Conservation (phyloP, 2,113 vertebrate species). For the Spermophilus dauricus region DNA sequence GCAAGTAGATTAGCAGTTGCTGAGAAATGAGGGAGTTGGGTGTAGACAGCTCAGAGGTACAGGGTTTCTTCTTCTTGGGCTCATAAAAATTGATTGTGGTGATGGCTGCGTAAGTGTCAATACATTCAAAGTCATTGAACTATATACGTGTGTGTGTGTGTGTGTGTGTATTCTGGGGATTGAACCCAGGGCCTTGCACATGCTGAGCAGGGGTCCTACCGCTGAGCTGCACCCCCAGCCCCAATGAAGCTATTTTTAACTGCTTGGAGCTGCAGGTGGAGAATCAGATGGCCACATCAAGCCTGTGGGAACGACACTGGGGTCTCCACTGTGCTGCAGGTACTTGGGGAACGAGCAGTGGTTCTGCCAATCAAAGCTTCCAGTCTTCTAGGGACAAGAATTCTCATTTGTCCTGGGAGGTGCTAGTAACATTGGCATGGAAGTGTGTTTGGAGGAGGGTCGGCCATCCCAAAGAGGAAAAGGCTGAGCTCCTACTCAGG, state of each 20-base stretch:
- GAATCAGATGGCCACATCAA: not conserved
- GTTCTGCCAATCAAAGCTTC: not conserved
- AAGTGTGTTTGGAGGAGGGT: not conserved
- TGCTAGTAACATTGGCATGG: not conserved
- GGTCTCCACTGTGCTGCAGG: not conserved
- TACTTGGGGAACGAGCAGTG: not conserved
- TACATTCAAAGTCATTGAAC: not conserved
- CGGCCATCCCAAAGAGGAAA: not conserved
- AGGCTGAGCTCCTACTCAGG: rapidly evolving
- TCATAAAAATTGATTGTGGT: rapidly evolving
- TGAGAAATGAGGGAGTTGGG: not conserved
- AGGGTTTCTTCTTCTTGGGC: not conserved
- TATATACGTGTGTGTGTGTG: too few relatives aligned
- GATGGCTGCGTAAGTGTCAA: not conserved
- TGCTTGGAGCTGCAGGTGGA: not conserved
- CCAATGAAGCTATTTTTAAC: not conserved
- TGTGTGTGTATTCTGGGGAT: not conserved
- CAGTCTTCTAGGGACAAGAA: not conserved
- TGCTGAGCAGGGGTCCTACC: not conserved
- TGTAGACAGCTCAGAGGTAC: not conserved
- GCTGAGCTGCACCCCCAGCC: not conserved
- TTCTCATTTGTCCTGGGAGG: not conserved
- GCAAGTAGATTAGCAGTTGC: too few relatives aligned
- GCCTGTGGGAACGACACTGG: not conserved
- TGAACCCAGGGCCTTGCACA: not conserved